Evolutionary conservation across 2,888 invertebrate genomes (phyloP).

Genomic region (Neria commutata): DNA sequence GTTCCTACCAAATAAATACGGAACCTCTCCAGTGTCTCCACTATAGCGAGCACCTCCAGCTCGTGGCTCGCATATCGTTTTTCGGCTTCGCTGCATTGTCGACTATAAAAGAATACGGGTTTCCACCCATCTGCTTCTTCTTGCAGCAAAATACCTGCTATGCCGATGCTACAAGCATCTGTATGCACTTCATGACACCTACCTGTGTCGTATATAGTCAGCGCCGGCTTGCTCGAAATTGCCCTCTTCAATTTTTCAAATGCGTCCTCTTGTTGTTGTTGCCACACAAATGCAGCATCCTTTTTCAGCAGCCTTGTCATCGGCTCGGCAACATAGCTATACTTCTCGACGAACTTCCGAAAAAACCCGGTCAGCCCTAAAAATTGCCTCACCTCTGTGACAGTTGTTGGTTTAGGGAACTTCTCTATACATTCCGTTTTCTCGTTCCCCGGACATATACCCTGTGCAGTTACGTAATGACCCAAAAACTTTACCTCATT

Average conservation of each 20-base stretch:
- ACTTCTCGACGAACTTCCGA: background rate
- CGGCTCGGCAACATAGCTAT: background rate
- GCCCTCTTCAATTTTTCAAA: slow-evolving; percentile 37
- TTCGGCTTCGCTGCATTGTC: slow-evolving; percentile 45
- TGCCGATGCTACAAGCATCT: slow-evolving; percentile 44
- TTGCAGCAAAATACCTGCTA: slow-evolving; percentile 49
- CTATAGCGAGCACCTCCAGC: slow-evolving; percentile 52
- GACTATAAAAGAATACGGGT: slow-evolving; percentile 49
- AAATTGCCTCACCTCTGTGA: slow-evolving; percentile 20
- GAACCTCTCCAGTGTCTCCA: slow-evolving; percentile 43
- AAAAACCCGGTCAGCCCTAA: slow-evolving; percentile 24
- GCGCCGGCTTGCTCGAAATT: slow-evolving; percentile 35
- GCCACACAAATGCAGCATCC: slow-evolving; percentile 23
- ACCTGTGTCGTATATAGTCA: slow-evolving; percentile 32
- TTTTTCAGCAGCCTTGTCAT: slow-evolving; percentile 17
- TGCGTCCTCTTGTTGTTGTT: slow-evolving; percentile 36
- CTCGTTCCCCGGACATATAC: slow-evolving; percentile 10
- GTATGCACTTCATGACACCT: slow-evolving; percentile 39
- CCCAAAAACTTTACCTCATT: slow-evolving; percentile 18
- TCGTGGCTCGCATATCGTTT: slow-evolving; percentile 52
- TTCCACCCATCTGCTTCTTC: slow-evolving; percentile 4
- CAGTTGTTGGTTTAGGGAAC: slow-evolving; percentile 21
- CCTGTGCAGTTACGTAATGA: slow-evolving; percentile 10
- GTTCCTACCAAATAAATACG: slow-evolving; percentile 48
- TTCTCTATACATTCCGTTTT: slow-evolving; percentile 22